phyloP scores from a whole-genome alignment of 92 coral and sea anemone genomes.

The Actinernus sp. region DNA sequence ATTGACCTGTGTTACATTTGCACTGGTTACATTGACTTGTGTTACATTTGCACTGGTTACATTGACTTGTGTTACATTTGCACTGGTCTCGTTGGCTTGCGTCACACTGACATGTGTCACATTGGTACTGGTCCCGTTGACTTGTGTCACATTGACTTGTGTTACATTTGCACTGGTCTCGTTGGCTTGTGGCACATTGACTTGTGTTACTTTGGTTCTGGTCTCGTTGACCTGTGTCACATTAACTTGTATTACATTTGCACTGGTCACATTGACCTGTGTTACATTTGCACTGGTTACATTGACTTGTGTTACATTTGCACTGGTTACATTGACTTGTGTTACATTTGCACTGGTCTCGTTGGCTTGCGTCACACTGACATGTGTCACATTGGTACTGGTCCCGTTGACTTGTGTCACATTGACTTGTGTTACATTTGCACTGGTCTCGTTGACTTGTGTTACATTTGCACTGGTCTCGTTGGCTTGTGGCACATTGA shows the following conservation, averaged over 20 bases:
- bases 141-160: slow-evolving; percentile 2
- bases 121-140: slow-evolving; percentile 5
- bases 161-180: slow-evolving; percentile 3
- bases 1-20: slow-evolving; percentile 7
- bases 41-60: background rate
- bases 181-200: slow-evolving; percentile 9
- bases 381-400: slow-evolving; percentile 9
- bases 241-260: slow-evolving; percentile 16
- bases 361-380: slow-evolving; percentile 25
- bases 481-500: background rate
- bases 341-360: slow-evolving; percentile 2
- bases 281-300: background rate
- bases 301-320: slow-evolving; percentile 1
- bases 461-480: background rate
- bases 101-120: background rate
- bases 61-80: slow-evolving; percentile 5
- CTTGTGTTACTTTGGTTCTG: background rate
- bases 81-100: slow-evolving; percentile 6
- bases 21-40: background rate
- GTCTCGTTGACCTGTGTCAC: background rate
- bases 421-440: slow-evolving; percentile 7
- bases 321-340: background rate
- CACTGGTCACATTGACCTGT: slow-evolving; percentile 21
- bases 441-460: slow-evolving; percentile 13
- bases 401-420: slow-evolving; percentile 15